phyloP scores from a whole-genome alignment of 2,888 invertebrate genomes.

The Metalampra italica region DNA sequence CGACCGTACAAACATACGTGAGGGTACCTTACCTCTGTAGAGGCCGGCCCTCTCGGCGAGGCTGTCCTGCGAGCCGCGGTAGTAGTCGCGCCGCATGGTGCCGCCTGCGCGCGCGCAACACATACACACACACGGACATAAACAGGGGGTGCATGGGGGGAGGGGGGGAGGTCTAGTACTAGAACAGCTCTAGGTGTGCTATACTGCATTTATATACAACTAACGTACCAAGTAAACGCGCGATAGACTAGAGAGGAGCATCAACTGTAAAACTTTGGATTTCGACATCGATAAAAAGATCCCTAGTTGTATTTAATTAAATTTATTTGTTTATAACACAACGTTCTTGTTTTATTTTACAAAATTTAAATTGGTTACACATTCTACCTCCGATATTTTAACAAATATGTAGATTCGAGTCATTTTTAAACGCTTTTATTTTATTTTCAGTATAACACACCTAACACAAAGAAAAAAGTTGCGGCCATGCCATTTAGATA shows the following conservation, averaged over 20 bases:
- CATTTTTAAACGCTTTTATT: constrained; percentile 5
- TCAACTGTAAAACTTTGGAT: no score
- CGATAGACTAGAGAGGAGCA: no score
- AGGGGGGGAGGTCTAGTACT: not conserved
- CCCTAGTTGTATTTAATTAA: no score
- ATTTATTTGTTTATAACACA: no score
- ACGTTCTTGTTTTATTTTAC: no score
- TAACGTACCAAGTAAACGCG: no score
- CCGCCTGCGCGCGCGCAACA: constrained; percentile 39
- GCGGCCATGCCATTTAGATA: constrained; percentile 30
- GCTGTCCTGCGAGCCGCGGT: constrained; percentile 94
- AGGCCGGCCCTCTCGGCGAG: constrained; percentile 85
- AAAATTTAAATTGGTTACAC: no score
- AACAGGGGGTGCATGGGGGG: not conserved
- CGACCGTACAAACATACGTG: no score
- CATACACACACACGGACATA: constrained; percentile 11
- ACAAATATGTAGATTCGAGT: no score
- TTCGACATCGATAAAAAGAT: no score
- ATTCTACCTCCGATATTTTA: no score
- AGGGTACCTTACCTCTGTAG: constrained; percentile 82
- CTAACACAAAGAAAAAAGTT: constrained; percentile 13
- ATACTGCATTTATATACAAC: not conserved
- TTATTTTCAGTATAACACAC: constrained; percentile 28
- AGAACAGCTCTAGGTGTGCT: not conserved
- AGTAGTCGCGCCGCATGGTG: constrained; percentile 92